phyloP scores from a whole-genome alignment of 2,888 invertebrate genomes.

The Exocentrus adspersus region DNA sequence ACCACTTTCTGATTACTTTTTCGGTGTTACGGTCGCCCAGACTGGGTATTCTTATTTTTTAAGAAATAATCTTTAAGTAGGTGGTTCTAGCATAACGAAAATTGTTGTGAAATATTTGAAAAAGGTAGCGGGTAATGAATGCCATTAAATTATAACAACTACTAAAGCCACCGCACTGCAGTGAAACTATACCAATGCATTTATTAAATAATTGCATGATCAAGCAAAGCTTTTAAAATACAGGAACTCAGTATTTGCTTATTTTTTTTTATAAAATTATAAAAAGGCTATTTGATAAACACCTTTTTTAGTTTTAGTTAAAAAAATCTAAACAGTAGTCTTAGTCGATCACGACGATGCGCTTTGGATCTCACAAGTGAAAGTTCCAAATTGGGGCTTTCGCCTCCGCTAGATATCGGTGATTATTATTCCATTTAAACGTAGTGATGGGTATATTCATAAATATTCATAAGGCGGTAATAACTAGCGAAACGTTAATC shows the following conservation, averaged over 20 bases:
- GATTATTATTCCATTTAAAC: background rate
- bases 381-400: constrained; percentile 11
- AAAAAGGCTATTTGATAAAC: too few species aligned
- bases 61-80: too few species aligned
- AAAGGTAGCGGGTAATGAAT: background rate
- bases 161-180: too few species aligned
- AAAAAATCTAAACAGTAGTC: background rate
- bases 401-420: constrained; percentile 2
- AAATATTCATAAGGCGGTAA: constrained; percentile 11
- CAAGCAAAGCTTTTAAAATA: too few species aligned
- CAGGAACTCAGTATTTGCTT: too few species aligned
- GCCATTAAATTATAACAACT: too few species aligned
- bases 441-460: background rate
- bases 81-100: background rate
- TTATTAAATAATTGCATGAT: too few species aligned
- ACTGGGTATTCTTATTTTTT: background rate
- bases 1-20: constrained; percentile 9
- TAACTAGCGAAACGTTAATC: constrained; percentile 11
- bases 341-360: background rate
- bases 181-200: too few species aligned
- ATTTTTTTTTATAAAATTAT: too few species aligned
- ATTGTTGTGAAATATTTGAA: background rate
- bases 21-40: background rate
- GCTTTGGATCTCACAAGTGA: constrained; percentile 2
- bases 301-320: too few species aligned